Conservation (phyloP, 2,888 invertebrate species). For the Idaea aversata region DNA sequence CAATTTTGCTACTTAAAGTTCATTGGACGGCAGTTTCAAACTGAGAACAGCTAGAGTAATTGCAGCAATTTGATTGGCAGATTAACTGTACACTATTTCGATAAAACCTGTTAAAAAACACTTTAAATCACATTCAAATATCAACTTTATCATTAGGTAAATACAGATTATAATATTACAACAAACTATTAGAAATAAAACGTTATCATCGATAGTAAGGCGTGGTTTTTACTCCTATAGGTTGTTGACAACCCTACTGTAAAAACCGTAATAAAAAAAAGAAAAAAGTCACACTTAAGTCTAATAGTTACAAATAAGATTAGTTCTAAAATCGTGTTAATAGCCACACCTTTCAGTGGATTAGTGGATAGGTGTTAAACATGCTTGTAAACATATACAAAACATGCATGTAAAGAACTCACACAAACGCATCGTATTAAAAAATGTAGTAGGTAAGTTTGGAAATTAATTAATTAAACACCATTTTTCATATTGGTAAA, state of each 20-base stretch:
- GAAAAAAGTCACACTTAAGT: background rate
- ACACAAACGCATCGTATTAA: background rate
- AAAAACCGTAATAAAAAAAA: background rate
- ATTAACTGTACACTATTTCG: background rate
- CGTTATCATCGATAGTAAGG: background rate
- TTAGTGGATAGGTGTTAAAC: constrained; percentile 2
- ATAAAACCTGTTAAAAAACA: background rate
- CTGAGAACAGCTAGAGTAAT: background rate
- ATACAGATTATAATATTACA: background rate
- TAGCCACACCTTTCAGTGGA: constrained; percentile 27
- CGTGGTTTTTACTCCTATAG: background rate
- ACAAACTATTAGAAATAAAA: background rate
- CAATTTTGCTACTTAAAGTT: background rate
- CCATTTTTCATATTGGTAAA: too few relatives aligned
- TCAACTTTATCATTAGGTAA: background rate
- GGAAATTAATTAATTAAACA: too few relatives aligned
- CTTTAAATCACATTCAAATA: background rate
- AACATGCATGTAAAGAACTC: background rate
- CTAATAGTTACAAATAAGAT: constrained; percentile 14
- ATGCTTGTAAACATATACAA: background rate
- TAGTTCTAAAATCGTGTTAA: constrained; percentile 29
- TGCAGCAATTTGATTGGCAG: background rate
- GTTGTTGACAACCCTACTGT: background rate
- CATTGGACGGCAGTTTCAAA: background rate
- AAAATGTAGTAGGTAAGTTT: too few relatives aligned